A percentile compares a stretch with the other conserved stretches of the same genome.
These are phyloP conservation scores for Petrophora chlorosata DNA, from an alignment of 2,888 invertebrate species.

Conservation along the genomic window DNA sequence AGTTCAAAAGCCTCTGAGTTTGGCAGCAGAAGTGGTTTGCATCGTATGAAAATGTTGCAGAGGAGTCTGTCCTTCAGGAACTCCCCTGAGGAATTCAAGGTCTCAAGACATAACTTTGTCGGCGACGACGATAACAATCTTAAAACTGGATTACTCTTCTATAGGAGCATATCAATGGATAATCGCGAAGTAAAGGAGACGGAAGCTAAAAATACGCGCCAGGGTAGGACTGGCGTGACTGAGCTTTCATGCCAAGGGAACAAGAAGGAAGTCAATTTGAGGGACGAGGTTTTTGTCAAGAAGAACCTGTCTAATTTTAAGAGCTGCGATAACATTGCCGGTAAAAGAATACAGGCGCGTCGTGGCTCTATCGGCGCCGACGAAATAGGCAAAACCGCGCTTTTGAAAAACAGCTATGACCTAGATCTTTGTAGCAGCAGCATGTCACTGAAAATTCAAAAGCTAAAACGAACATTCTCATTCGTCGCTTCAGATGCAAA, in stretches of 20 bases:
- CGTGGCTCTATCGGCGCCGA: constrained; percentile 31
- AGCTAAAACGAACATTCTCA: constrained; percentile 41
- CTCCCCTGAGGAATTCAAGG: constrained; percentile 44
- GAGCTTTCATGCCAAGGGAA: constrained; percentile 49
- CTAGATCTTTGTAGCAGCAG: constrained; percentile 22
- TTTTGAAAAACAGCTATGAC: constrained; percentile 1
- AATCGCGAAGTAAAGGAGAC: constrained; percentile 31
- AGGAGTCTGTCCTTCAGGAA: constrained; percentile 45
- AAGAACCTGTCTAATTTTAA: constrained; percentile 49
- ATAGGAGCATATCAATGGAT: constrained; percentile 54
- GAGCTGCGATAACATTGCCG: constrained; percentile 58
- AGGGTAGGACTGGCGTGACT: constrained; percentile 53
- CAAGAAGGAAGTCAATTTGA: constrained; percentile 53
- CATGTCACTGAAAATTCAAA: constrained; percentile 33
- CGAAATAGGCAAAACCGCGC: constrained; percentile 8
- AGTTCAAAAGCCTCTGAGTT: constrained; percentile 30
- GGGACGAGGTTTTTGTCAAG: constrained; percentile 60
- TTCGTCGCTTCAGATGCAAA: constrained; percentile 27
- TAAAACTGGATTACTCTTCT: constrained; percentile 41
- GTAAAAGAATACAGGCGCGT: constrained; percentile 33
- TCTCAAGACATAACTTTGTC: constrained; percentile 23
- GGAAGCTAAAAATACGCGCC: constrained; percentile 41
- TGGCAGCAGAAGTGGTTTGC: constrained; percentile 48
- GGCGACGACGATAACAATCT: constrained; percentile 38
- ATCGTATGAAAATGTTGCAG: constrained; percentile 53